Percentiles rank a stretch among this genome's conserved stretches.
phyloP scores from a whole-genome alignment of 2,888 invertebrate species.

The Acleris emargana region DNA sequence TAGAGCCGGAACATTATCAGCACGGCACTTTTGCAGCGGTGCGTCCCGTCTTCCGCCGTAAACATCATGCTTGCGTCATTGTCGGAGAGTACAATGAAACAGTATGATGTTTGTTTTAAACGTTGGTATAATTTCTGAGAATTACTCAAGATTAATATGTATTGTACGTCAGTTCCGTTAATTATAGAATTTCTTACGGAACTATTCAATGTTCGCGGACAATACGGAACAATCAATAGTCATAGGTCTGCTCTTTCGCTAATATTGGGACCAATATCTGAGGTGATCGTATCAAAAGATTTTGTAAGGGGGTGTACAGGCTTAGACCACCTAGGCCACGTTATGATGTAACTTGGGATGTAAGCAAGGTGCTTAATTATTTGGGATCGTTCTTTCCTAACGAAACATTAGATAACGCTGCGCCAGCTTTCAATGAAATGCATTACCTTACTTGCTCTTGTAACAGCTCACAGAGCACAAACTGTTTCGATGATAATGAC shows the following conservation, averaged over 20 bases:
- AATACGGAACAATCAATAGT: constrained; percentile 15
- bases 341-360: constrained; percentile 10
- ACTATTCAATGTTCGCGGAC: not conserved
- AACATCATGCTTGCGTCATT: constrained; percentile 10
- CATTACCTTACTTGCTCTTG: no score
- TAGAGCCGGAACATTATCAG: constrained; percentile 3
- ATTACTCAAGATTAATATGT: not conserved
- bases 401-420: not conserved
- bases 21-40: not conserved
- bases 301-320: constrained; percentile 11
- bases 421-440: constrained; percentile 3
- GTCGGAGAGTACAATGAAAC: not conserved
- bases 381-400: not conserved
- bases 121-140: constrained; percentile 10
- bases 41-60: constrained; percentile 10
- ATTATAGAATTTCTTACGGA: constrained; percentile 1
- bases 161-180: not conserved
- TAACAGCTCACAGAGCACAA: no score
- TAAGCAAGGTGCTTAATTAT: not conserved
- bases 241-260: constrained; percentile 8
- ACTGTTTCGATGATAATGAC: constrained; percentile 1
- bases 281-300: constrained; percentile 16
- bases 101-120: constrained; percentile 5
- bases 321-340: constrained; percentile 11
- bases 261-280: constrained; percentile 3